These are phyloP conservation scores for Caligus rogercresseyi DNA, from an alignment of 1,140 invertebrate genomes.

Conservation along the genomic window DNA sequence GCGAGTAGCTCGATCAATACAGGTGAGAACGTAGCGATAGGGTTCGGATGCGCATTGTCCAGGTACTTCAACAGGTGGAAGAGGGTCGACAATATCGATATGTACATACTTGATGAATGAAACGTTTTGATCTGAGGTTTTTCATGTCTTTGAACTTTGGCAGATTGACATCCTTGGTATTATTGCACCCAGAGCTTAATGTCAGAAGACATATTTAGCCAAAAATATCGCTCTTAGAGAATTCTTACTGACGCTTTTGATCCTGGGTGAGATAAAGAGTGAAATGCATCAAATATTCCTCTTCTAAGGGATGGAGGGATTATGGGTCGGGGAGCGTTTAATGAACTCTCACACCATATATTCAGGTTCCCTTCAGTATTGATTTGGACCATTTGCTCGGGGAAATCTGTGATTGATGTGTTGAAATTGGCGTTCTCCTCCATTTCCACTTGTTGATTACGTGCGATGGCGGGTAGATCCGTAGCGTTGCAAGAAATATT, in stretches of 20 bases:
- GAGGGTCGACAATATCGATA: slow-evolving; percentile 21
- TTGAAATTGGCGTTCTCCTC: too few relatives aligned
- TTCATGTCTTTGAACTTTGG: background rate
- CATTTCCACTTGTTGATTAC: too few relatives aligned
- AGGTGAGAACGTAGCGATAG: slow-evolving; percentile 12
- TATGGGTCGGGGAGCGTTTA: too few relatives aligned
- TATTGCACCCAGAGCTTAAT: background rate
- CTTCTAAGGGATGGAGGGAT: too few relatives aligned
- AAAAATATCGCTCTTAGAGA: slow-evolving; percentile 13
- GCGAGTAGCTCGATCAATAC: slow-evolving; percentile 13
- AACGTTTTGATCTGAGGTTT: background rate
- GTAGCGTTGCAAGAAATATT: too few relatives aligned
- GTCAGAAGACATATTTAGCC: slow-evolving; percentile 7
- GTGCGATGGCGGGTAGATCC: too few relatives aligned
- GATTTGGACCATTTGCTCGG: too few relatives aligned
- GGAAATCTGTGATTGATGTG: too few relatives aligned
- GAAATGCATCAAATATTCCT: too few relatives aligned
- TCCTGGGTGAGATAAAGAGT: too few relatives aligned
- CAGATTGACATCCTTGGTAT: background rate
- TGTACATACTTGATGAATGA: slow-evolving; percentile 19
- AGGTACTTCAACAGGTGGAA: background rate
- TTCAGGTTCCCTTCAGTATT: too few relatives aligned
- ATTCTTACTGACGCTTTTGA: slow-evolving; percentile 7
- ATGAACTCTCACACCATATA: too few relatives aligned
- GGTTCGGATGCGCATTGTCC: background rate